Conservation (phyloP, 2,797 vertebrate species). For the Ataeniobius toweri region DNA sequence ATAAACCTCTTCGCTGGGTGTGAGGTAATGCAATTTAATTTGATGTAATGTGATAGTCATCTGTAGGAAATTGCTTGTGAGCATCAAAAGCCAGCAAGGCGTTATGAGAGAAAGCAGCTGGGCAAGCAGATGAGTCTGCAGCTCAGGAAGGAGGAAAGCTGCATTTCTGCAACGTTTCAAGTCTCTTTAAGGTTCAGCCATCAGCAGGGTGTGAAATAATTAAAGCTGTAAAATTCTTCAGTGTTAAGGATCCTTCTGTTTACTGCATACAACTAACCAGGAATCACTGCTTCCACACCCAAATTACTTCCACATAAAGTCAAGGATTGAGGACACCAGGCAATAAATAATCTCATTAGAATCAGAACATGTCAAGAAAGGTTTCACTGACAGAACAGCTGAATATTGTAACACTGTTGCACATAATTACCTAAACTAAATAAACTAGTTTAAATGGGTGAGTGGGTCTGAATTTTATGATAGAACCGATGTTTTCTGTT, state of each 20-base stretch:
- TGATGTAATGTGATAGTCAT: constrained; percentile 74
- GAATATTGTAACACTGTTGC: neutral
- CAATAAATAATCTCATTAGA: neutral
- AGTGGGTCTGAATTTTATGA: no score
- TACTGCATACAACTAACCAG: neutral
- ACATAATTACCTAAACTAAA: no score
- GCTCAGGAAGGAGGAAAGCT: constrained; percentile 1
- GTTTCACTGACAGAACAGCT: neutral
- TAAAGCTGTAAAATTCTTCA: constrained; percentile 9
- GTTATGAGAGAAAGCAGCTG: constrained; percentile 72
- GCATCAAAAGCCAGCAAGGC: constrained; percentile 64
- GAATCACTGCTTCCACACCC: no score
- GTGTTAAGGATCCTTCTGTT: constrained; percentile 1
- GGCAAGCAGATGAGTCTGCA: constrained; percentile 69
- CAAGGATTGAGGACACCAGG: no score
- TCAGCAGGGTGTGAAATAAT: constrained; percentile 36
- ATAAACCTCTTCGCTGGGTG: constrained; percentile 64
- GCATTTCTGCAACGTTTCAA: constrained; percentile 31
- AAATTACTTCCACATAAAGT: neutral
- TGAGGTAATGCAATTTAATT: constrained; percentile 70
- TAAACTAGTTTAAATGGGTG: no score
- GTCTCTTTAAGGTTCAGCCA: constrained; percentile 16
- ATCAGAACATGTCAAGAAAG: neutral
- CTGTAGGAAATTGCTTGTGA: constrained; percentile 74
- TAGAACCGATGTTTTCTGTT: neutral